Evolutionary conservation across 2,797 vertebrate genomes (phyloP), one percentile per base, ranked within the genome.

Genomic region (Cynopterus sphinx): DNA sequence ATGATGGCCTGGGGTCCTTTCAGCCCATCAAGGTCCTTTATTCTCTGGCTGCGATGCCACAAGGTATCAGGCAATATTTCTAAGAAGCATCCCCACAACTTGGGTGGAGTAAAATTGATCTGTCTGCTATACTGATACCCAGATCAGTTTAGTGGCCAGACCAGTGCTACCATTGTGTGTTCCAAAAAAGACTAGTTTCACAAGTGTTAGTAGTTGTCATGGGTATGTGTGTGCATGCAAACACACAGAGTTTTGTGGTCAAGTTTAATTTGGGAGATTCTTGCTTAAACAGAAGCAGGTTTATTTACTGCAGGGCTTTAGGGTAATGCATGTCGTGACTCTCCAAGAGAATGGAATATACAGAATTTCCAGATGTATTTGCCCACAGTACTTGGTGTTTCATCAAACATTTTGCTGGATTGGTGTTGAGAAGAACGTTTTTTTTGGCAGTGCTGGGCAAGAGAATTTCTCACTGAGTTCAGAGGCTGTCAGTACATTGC

Each of bases 291-390:
- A 84, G 36, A 93, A 84, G 67, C 21, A 67, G 36, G 17, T 59
- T 96, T 93, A 74, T 90, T 87, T 94, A 90, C 15, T 90, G 21
- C 55, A 55, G 68, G n/a, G 31, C 17, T 95, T 88, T 59, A 86
- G 46, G 49, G 46, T 85, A 91, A 49, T 33, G 9, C 31, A 65
- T 36, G 87, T 36, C 65, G 26, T 91, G 71, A 82, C 28, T 90
- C 26, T 92, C 49, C 16, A 78, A 71, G 78, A 81, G 68, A 92
- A 68, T 24, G 68, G 84, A 61, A 74, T 78, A 73, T 3, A 19
- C 57, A 87, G 33, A 33, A 36, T 93, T 93, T 87, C 46, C 49
- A 89, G 46, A 41, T 79, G 17, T 59, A 70, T 65, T 90, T 96
- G 39, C 68, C 22, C 91, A 70, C 59, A 94, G 75, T 91, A 74